Conservation (phyloP, 2,888 invertebrate genomes). For the Achlya flavicornis region DNA sequence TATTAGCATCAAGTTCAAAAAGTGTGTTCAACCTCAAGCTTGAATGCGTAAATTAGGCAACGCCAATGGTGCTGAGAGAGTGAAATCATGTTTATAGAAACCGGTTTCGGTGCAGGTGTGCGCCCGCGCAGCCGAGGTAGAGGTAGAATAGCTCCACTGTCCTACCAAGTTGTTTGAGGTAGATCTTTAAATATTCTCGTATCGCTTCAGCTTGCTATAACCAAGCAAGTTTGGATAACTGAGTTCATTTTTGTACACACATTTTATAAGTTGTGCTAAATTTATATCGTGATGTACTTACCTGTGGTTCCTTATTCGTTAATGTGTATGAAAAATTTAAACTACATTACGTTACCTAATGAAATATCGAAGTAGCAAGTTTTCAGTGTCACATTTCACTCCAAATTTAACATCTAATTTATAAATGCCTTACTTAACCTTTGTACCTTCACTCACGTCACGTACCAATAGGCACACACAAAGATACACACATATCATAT, state of each 20-base stretch:
- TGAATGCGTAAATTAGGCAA: slow-evolving; percentile 53
- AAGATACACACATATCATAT: neutral
- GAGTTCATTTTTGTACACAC: neutral
- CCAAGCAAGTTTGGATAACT: neutral
- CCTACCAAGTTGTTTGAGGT: slow-evolving; percentile 17
- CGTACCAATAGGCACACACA: neutral
- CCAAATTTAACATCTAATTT: neutral
- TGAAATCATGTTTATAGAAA: slow-evolving; percentile 76
- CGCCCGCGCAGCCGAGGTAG: slow-evolving; percentile 28
- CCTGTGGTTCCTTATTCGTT: too few species aligned
- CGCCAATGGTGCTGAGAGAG: slow-evolving; percentile 62
- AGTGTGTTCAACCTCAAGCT: slow-evolving; percentile 28
- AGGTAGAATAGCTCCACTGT: slow-evolving; percentile 32
- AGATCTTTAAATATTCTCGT: slow-evolving; percentile 9
- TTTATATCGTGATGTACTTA: neutral
- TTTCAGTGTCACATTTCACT: neutral
- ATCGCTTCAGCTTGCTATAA: neutral
- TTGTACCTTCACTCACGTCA: neutral
- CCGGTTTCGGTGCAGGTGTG: slow-evolving; percentile 80
- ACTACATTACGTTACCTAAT: too few species aligned
- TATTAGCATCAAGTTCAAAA: neutral
- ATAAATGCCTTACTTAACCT: neutral
- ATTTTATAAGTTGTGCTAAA: neutral
- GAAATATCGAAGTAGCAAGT: neutral
- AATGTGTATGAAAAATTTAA: too few species aligned